These are phyloP conservation scores for Lithodes maja DNA, from an alignment of 2,888 invertebrate species.

Conservation along the genomic window DNA sequence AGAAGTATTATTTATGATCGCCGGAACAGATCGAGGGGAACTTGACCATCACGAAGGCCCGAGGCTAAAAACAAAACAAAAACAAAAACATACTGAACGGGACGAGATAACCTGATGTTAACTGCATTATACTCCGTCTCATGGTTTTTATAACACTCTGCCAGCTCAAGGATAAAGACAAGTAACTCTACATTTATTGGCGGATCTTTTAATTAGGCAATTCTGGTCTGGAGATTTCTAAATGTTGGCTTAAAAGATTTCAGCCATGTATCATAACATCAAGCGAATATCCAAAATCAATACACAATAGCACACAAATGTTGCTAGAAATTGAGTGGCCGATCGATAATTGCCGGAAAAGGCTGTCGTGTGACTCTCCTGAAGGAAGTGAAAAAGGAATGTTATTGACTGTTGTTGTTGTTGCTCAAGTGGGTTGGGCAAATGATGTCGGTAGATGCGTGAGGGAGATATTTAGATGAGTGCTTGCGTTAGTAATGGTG, in stretches of 20 bases:
- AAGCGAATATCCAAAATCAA: too few relatives aligned
- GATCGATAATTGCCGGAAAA: too few relatives aligned
- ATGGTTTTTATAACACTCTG: not conserved
- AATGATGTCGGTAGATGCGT: not conserved
- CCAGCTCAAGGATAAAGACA: not conserved
- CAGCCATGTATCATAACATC: too few relatives aligned
- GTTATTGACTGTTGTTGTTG: too few relatives aligned
- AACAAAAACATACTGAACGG: not conserved
- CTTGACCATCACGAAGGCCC: not conserved
- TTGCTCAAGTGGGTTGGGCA: not conserved
- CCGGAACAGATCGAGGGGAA: not conserved
- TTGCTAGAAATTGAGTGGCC: too few relatives aligned
- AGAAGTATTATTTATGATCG: not conserved
- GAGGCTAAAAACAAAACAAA: not conserved
- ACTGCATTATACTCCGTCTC: not conserved
- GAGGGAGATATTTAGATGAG: not conserved
- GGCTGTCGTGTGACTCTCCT: too few relatives aligned
- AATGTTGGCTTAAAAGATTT: too few relatives aligned
- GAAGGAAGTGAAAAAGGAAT: too few relatives aligned
- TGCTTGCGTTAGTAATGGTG: not conserved
- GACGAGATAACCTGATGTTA: not conserved
- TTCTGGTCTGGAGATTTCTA: too few relatives aligned
- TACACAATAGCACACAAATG: too few relatives aligned
- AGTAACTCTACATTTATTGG: too few relatives aligned
- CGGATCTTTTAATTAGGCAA: too few relatives aligned